Percentiles rank a stretch among this genome's conserved stretches.
Evolutionary conservation across 2,888 invertebrate species (phyloP).

Genomic region (Halictus quadricinctus): DNA sequence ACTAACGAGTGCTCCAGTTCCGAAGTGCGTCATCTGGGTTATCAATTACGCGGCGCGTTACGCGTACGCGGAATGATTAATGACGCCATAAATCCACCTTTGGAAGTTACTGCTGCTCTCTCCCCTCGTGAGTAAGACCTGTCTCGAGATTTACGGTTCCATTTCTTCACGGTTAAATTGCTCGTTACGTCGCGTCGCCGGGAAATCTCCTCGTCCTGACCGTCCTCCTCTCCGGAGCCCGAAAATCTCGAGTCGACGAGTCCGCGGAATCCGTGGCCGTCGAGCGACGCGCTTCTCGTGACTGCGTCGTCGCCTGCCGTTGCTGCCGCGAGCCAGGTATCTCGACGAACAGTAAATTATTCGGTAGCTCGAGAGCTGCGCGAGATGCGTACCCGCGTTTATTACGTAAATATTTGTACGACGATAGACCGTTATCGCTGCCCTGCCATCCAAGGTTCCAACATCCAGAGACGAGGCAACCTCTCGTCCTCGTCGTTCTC

Average conservation of each 20-base stretch:
- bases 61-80: slow-evolving; percentile 65
- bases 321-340: slow-evolving; percentile 46
- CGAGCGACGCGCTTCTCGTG: slow-evolving; percentile 40
- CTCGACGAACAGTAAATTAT: slow-evolving; percentile 75
- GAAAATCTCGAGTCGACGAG: background rate
- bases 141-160: slow-evolving; percentile 62
- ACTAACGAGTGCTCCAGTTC: slow-evolving; percentile 68
- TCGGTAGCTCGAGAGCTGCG: slow-evolving; percentile 69
- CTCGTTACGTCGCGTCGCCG: slow-evolving; percentile 47
- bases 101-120: slow-evolving; percentile 52
- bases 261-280: slow-evolving; percentile 34
- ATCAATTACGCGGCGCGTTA: slow-evolving; percentile 67
- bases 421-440: slow-evolving; percentile 73
- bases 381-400: slow-evolving; percentile 73
- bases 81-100: slow-evolving; percentile 66
- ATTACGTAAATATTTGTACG: slow-evolving; percentile 79
- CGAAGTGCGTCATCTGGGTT: slow-evolving; percentile 68
- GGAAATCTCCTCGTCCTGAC: slow-evolving; percentile 16
- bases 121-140: slow-evolving; percentile 36
- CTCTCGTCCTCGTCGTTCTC: background rate
- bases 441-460: slow-evolving; percentile 59
- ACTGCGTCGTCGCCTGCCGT: slow-evolving; percentile 27
- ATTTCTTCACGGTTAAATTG: slow-evolving; percentile 50
- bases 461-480: slow-evolving; percentile 63
- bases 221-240: background rate